phyloP scores from a whole-genome alignment of 2,888 invertebrate species.

The Auanema freiburgensis region DNA sequence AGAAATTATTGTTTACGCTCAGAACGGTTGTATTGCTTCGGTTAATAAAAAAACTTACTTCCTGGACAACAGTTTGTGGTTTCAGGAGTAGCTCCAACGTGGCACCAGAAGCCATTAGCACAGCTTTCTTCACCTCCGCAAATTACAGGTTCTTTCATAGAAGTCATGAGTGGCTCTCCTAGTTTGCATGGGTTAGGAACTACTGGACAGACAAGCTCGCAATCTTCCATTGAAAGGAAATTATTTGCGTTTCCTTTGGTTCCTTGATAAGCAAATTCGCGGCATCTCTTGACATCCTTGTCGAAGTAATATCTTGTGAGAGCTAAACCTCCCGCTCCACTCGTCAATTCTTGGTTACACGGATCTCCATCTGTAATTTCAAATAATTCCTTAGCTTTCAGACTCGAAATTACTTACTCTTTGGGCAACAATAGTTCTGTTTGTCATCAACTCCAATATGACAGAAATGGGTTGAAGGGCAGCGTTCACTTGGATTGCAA shows the following conservation, averaged over 20 bases:
- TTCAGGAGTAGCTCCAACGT: conserved; percentile 59
- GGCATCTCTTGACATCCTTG: conserved; percentile 44
- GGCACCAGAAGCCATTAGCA: conserved; percentile 59
- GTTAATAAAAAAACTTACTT: conserved; percentile 37
- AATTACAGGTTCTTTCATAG: conserved; percentile 55
- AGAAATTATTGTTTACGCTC: conserved; percentile 6
- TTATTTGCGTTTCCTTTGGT: conserved; percentile 62
- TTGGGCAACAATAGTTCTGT: conserved; percentile 61
- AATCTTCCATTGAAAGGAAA: conserved; percentile 56
- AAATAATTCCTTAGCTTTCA: not conserved
- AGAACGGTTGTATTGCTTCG: not conserved
- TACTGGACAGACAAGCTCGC: conserved; percentile 60
- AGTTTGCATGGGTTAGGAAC: conserved; percentile 58
- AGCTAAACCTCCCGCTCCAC: conserved; percentile 49
- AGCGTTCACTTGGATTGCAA: conserved; percentile 42
- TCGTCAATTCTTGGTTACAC: conserved; percentile 47
- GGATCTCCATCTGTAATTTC: conserved; percentile 55
- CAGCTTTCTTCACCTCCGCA: conserved; percentile 61
- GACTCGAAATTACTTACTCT: conserved; percentile 40
- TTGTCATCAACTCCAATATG: conserved; percentile 54
- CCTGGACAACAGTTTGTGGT: conserved; percentile 64
- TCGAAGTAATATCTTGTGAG: conserved; percentile 59
- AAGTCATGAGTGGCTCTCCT: conserved; percentile 58
- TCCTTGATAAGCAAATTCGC: conserved; percentile 53
- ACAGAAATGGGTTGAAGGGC: conserved; percentile 63